Conservation (phyloP, 2,888 invertebrate species). For the Heteropelma amictum region DNA sequence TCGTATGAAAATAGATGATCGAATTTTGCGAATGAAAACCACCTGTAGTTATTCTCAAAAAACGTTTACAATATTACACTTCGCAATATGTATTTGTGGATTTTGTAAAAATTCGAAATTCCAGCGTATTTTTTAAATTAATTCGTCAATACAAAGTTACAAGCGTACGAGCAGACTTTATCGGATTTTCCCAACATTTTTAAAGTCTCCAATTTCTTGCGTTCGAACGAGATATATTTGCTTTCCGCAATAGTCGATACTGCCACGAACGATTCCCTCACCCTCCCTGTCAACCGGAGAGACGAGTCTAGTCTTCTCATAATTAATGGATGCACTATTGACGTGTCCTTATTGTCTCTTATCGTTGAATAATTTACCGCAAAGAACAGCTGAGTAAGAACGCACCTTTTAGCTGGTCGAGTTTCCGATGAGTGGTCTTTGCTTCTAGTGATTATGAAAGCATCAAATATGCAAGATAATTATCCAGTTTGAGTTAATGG, state of each 20-base stretch:
- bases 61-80: too few relatives aligned
- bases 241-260: background rate
- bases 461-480: background rate
- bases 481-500: background rate
- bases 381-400: background rate
- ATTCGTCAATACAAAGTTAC: too few relatives aligned
- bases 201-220: too few relatives aligned
- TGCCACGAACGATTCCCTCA: background rate
- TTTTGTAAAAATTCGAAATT: too few relatives aligned
- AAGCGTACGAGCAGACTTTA: too few relatives aligned
- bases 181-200: too few relatives aligned
- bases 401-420: background rate
- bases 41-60: too few relatives aligned
- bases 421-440: conserved; percentile 2
- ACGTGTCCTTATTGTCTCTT: background rate
- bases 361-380: background rate
- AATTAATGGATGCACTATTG: conserved; percentile 11
- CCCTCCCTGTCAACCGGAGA: too few relatives aligned
- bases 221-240: background rate
- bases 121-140: too few relatives aligned
- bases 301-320: background rate
- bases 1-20: too few relatives aligned
- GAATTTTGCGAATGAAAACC: too few relatives aligned
- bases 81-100: too few relatives aligned
- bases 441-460: background rate